phyloP scores from a whole-genome alignment of 2,888 invertebrate genomes.

The Trichogramma evanescens region DNA sequence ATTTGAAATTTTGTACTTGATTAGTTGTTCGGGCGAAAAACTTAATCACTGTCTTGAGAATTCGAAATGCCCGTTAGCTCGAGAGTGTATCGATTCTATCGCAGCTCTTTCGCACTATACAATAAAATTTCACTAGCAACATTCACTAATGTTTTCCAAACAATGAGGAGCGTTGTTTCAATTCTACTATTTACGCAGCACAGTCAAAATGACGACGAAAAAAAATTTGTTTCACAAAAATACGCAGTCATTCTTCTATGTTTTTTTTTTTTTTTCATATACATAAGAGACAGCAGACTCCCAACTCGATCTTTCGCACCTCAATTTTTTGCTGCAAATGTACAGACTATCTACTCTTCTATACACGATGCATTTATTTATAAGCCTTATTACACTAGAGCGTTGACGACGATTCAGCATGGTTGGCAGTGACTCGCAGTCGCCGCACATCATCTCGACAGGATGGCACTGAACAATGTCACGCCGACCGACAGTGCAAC shows the following conservation, averaged over 20 bases:
- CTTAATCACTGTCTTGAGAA: neutral
- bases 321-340: no score
- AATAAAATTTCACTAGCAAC: neutral
- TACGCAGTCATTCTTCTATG: neutral
- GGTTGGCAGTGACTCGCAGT: neutral
- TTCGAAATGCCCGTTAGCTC: neutral
- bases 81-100: neutral
- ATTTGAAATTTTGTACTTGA: no score
- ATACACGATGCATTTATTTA: no score
- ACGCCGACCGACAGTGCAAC: slow-evolving; percentile 30
- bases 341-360: no score
- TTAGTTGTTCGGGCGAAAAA: neutral
- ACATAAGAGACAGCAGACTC: slow-evolving; percentile 13
- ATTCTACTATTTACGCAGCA: neutral
- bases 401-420: neutral
- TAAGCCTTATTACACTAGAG: no score
- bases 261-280: no score
- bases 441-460: slow-evolving; percentile 43
- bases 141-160: neutral
- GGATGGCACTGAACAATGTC: slow-evolving; percentile 30
- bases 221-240: neutral
- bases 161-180: neutral
- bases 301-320: neutral
- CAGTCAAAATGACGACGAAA: neutral
- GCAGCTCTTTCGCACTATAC: neutral